Evolutionary conservation across 2,888 invertebrate species (phyloP).

Genomic region (Heliconius aoede): DNA sequence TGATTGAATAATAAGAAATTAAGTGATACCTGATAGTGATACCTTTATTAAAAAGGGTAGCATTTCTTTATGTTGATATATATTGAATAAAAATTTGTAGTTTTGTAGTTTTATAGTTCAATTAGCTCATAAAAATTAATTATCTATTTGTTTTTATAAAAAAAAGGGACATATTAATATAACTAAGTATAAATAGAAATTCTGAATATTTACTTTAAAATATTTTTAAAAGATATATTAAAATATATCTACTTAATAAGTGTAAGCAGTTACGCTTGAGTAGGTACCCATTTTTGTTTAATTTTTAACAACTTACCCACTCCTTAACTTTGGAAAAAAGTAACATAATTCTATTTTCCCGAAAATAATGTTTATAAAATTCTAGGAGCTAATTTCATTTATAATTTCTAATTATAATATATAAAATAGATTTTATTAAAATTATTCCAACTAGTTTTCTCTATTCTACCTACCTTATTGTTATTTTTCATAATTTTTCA

Average conservation of each 20-base stretch:
- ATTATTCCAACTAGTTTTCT: background rate
- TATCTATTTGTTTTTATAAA: background rate
- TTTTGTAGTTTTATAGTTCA: background rate
- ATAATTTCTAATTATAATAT: too few relatives aligned
- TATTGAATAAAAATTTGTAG: background rate
- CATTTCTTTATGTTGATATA: background rate
- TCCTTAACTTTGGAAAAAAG: too few relatives aligned
- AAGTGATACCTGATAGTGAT: background rate
- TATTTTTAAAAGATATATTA: too few relatives aligned
- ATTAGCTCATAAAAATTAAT: background rate
- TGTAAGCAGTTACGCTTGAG: background rate
- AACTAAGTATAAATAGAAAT: background rate
- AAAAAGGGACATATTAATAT: background rate
- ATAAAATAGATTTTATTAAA: background rate
- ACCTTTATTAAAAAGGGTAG: background rate
- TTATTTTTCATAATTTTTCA: conserved; percentile 1
- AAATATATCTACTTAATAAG: too few relatives aligned
- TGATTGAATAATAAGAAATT: background rate
- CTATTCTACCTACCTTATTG: conserved; percentile 12
- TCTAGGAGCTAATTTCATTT: too few relatives aligned
- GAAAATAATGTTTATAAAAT: background rate
- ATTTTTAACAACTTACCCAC: background rate
- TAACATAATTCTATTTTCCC: background rate
- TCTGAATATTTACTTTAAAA: too few relatives aligned
- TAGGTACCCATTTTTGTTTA: background rate